Evolutionary conservation across 2,113 vertebrate species (phyloP).

Genomic region (Callochromis pleurospilus): DNA sequence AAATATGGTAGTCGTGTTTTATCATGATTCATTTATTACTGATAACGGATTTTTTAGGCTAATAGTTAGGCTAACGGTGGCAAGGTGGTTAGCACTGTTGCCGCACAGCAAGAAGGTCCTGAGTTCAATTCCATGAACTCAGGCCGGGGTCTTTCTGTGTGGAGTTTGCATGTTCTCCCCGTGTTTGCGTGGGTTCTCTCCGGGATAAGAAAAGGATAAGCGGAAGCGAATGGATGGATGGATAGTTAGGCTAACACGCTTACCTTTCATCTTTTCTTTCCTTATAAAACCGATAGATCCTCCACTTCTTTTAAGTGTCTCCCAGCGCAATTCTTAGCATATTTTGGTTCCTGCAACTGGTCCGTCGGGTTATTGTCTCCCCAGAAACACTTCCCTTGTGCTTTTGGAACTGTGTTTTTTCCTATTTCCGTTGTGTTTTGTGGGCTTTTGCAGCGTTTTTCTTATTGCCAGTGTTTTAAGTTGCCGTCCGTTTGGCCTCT

Average conservation of each 20-base stretch:
- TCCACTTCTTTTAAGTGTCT: neutral
- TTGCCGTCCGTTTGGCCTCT: neutral
- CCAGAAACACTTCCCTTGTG: neutral
- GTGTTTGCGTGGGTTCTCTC: too few relatives aligned
- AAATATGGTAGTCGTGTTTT: too few relatives aligned
- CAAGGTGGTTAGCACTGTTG: too few relatives aligned
- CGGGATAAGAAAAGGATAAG: too few relatives aligned
- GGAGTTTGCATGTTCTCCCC: too few relatives aligned
- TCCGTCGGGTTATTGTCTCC: neutral
- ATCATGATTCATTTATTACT: too few relatives aligned
- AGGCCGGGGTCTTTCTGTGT: too few relatives aligned
- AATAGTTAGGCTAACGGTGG: too few relatives aligned
- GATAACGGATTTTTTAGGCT: too few relatives aligned
- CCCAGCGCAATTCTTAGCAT: accelerated
- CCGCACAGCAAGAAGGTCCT: too few relatives aligned
- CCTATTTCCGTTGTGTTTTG: accelerated
- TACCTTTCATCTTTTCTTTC: neutral
- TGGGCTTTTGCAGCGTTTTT: accelerated
- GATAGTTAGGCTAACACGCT: neutral
- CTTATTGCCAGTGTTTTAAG: neutral
- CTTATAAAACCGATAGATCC: accelerated
- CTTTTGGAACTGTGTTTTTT: accelerated
- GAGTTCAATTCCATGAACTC: too few relatives aligned
- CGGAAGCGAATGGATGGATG: too few relatives aligned
- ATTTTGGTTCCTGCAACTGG: neutral